Evolutionary conservation across 2,113 vertebrate genomes (phyloP).

Genomic region (Solea senegalensis): DNA sequence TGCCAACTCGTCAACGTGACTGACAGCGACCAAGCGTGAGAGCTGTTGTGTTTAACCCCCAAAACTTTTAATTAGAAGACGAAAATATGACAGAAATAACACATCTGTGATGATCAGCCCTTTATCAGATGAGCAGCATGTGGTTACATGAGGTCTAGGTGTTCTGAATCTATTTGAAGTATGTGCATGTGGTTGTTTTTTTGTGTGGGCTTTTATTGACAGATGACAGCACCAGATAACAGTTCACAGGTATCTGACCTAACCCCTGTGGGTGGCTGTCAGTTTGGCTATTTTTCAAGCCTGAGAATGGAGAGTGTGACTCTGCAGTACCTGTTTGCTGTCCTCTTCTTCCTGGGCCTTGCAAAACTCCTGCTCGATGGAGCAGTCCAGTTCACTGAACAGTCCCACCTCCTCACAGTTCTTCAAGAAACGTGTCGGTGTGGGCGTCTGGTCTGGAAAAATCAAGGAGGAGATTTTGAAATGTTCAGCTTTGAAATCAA

Average conservation of each 20-base stretch:
- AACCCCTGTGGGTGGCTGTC: slow-evolving; percentile 23
- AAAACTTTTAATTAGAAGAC: no score
- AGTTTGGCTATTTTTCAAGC: slow-evolving; percentile 21
- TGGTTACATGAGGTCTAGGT: slow-evolving; percentile 6
- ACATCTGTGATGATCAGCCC: slow-evolving; percentile 13
- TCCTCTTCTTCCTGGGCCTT: slow-evolving; percentile 97
- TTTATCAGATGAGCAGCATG: slow-evolving; percentile 25
- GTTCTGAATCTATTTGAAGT: slow-evolving; percentile 28
- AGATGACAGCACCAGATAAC: slow-evolving; percentile 40
- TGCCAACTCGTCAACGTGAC: slow-evolving; percentile 52
- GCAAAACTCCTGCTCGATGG: slow-evolving; percentile 96
- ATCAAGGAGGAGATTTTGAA: slow-evolving; percentile 33
- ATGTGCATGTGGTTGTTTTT: slow-evolving; percentile 10
- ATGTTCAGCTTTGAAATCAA: neutral
- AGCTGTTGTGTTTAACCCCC: neutral
- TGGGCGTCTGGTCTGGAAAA: slow-evolving; percentile 97
- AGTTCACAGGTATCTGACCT: slow-evolving; percentile 28
- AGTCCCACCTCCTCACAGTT: slow-evolving; percentile 98
- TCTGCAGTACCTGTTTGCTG: slow-evolving; percentile 90
- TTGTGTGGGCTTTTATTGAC: slow-evolving; percentile 22
- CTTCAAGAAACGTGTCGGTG: slow-evolving; percentile 97
- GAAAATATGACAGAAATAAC: slow-evolving; percentile 2
- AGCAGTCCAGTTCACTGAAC: slow-evolving; percentile 97
- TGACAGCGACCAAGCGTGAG: neutral
- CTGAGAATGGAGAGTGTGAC: slow-evolving; percentile 2